Conservation (phyloP, 2,113 vertebrate genomes). For the Mesoclemmys tuberculata region DNA sequence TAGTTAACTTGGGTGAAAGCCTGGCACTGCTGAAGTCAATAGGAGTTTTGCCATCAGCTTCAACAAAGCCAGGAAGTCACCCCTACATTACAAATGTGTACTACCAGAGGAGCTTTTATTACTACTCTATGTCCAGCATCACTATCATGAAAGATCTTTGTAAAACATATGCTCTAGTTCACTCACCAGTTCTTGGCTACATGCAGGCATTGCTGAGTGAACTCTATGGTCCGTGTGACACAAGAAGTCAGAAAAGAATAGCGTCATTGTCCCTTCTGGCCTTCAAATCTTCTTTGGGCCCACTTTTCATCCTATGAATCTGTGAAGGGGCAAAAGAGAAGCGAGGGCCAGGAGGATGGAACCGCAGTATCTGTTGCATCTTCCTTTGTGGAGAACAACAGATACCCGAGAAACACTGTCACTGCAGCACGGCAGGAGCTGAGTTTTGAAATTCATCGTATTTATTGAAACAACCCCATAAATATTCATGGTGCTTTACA, state of each 20-base stretch:
- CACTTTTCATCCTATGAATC: neutral
- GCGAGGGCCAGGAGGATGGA: neutral
- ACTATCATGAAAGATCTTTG: neutral
- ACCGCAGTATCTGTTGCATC: too few species aligned
- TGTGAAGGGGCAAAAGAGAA: neutral
- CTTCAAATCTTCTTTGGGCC: neutral
- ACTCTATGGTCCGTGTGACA: neutral
- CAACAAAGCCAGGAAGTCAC: neutral
- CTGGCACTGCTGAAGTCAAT: neutral
- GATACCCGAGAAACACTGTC: too few species aligned
- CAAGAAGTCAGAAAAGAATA: slow-evolving; percentile 45
- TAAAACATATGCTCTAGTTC: slow-evolving; percentile 21
- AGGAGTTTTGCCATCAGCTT: neutral
- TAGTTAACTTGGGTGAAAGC: neutral
- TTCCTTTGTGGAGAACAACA: too few species aligned
- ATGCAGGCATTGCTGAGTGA: neutral
- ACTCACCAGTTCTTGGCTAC: slow-evolving; percentile 28
- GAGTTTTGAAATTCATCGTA: too few species aligned
- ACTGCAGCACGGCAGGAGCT: too few species aligned
- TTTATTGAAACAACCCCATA: too few species aligned
- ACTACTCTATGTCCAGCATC: slow-evolving; percentile 31
- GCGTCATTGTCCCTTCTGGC: slow-evolving; percentile 48
- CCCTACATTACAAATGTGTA: neutral
- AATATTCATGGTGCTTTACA: too few species aligned
- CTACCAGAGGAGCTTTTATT: slow-evolving; percentile 68